Conservation (phyloP, 2,888 invertebrate species). For the Adela reaumurella region DNA sequence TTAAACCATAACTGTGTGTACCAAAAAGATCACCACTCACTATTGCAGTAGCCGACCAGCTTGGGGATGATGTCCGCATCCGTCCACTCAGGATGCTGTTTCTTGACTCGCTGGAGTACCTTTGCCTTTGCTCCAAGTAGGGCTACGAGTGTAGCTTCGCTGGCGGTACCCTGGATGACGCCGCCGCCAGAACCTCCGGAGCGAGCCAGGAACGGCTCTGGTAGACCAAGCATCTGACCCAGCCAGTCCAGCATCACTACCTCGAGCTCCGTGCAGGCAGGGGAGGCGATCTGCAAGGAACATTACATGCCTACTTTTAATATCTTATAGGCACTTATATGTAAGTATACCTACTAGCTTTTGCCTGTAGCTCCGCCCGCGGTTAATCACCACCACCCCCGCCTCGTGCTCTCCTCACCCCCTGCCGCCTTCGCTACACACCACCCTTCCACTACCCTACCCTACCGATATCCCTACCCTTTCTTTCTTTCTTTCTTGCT, state of each 20-base stretch:
- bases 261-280: constrained; percentile 93
- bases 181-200: constrained; percentile 85
- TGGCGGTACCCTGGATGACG: constrained; percentile 91
- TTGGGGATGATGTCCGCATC: constrained; percentile 72
- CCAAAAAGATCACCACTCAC: constrained; percentile 48
- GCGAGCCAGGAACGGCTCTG: constrained; percentile 77
- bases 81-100: constrained; percentile 69
- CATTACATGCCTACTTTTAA: too few species aligned
- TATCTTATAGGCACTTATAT: too few species aligned
- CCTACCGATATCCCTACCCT: too few species aligned
- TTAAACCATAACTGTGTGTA: too few species aligned
- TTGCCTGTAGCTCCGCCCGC: too few species aligned
- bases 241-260: constrained; percentile 95
- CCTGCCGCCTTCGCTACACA: too few species aligned
- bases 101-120: constrained; percentile 63
- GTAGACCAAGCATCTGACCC: constrained; percentile 87
- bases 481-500: too few species aligned
- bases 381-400: too few species aligned
- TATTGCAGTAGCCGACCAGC: constrained; percentile 83
- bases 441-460: too few species aligned
- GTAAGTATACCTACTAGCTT: too few species aligned
- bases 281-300: constrained; percentile 75
- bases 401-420: too few species aligned
- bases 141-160: constrained; percentile 90
- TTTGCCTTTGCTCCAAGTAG: constrained; percentile 85